Percentiles rank a stretch among this genome's conserved stretches.
phyloP scores from a whole-genome alignment of 2,797 vertebrate genomes.

The Epinephelus malabaricus region DNA sequence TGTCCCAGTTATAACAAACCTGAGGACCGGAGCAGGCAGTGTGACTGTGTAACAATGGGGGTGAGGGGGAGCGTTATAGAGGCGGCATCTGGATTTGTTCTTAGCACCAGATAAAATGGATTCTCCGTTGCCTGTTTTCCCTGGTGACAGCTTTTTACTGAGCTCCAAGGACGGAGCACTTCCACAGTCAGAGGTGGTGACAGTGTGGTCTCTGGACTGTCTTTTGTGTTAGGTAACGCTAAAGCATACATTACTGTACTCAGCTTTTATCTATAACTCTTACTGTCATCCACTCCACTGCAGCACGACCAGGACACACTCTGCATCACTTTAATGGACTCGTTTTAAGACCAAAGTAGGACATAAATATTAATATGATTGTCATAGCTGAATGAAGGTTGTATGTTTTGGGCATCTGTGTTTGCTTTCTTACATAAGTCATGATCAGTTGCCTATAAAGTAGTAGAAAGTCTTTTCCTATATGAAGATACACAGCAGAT shows the following conservation, averaged over 20 bases:
- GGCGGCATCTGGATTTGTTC: constrained; percentile 76
- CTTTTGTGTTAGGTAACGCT: neutral
- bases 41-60: constrained; percentile 28
- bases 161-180: constrained; percentile 42
- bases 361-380: neutral
- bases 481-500: constrained; percentile 24
- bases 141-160: constrained; percentile 34
- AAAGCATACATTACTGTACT: neutral
- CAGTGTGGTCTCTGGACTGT: constrained; percentile 43
- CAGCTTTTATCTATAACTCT: constrained; percentile 29
- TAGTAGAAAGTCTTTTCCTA: neutral
- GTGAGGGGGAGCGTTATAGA: constrained; percentile 12
- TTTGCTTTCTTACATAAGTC: constrained; percentile 7
- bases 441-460: constrained; percentile 9
- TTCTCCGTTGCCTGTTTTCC: constrained; percentile 55
- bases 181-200: constrained; percentile 60
- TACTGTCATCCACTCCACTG: constrained; percentile 3
- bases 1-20: constrained; percentile 33
- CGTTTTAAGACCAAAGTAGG: neutral
- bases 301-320: neutral
- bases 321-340: neutral
- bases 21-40: constrained; percentile 16
- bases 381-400: neutral
- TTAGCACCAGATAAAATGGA: constrained; percentile 62
- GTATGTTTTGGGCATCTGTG: constrained; percentile 10